Evolutionary conservation across 1,140 invertebrate species (phyloP).

Genomic region (Dendroctonus ponderosae): DNA sequence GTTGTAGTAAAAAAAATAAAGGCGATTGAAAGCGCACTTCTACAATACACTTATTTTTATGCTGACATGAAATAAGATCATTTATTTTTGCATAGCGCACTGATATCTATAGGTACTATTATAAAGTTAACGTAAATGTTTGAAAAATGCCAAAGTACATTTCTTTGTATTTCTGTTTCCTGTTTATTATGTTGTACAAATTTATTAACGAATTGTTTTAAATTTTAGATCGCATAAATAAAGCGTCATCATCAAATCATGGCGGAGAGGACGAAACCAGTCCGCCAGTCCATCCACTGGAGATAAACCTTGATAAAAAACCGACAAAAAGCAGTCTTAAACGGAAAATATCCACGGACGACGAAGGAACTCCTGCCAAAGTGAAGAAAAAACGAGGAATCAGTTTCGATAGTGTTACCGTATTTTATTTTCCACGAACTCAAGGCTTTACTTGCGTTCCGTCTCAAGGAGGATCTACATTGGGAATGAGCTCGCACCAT

Average conservation of each 20-base stretch:
- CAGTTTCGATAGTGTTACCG: slow-evolving; percentile 88
- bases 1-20: no score
- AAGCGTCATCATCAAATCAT: slow-evolving; percentile 3
- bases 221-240: slow-evolving; percentile 22
- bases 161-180: no score
- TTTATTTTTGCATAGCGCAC: no score
- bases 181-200: not conserved
- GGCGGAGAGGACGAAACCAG: slow-evolving; percentile 28
- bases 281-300: slow-evolving; percentile 32
- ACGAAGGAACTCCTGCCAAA: slow-evolving; percentile 54
- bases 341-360: slow-evolving; percentile 51
- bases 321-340: slow-evolving; percentile 58
- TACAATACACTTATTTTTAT: no score
- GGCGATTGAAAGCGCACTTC: no score
- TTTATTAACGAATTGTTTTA: not conserved
- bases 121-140: no score
- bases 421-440: slow-evolving; percentile 91
- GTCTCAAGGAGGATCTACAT: slow-evolving; percentile 91
- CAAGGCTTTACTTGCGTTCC: slow-evolving; percentile 99
- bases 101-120: no score
- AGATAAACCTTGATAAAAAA: slow-evolving; percentile 39
- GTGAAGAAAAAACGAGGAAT: slow-evolving; percentile 73
- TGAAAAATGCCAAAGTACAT: no score
- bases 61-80: no score
- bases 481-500: slow-evolving; percentile 92